phyloP scores from a whole-genome alignment of 2,888 invertebrate genomes.

The Agonum fuliginosum region DNA sequence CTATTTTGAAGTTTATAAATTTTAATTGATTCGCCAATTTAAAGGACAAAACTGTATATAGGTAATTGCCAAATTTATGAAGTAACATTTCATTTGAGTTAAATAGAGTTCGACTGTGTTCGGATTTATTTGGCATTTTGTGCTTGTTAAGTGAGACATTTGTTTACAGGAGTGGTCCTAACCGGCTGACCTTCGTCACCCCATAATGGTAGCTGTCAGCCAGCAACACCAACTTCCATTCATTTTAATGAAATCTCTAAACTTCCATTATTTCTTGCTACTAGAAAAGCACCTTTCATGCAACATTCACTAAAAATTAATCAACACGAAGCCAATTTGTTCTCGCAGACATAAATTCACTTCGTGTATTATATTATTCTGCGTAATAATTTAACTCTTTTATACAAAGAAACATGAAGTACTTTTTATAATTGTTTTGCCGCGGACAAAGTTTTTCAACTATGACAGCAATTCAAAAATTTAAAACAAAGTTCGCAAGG shows the following conservation, averaged over 20 bases:
- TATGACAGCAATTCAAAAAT: constrained; percentile 55
- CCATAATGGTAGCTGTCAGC: constrained; percentile 45
- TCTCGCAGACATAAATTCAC: neutral
- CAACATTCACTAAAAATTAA: constrained; percentile 9
- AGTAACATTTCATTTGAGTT: neutral
- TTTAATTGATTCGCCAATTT: no score
- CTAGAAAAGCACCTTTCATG: constrained; percentile 29
- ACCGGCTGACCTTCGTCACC: constrained; percentile 46
- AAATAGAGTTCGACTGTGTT: constrained; percentile 31
- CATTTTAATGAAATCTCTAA: constrained; percentile 45
- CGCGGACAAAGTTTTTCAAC: constrained; percentile 20
- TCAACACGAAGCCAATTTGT: constrained; percentile 33
- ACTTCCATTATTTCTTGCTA: constrained; percentile 39
- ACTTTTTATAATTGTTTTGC: constrained; percentile 37
- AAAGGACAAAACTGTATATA: no score
- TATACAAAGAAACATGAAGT: constrained; percentile 4
- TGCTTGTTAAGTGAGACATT: constrained; percentile 47
- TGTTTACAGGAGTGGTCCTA: constrained; percentile 37
- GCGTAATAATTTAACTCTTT: neutral
- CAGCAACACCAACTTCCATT: constrained; percentile 35
- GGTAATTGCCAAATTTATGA: no score
- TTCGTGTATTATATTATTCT: constrained; percentile 18
- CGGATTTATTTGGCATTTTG: constrained; percentile 41
- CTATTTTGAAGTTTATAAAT: no score
- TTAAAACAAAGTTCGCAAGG: constrained; percentile 40